These are phyloP conservation scores for Penaeus chinensis DNA, from an alignment of 1,140 invertebrate species.

Conservation along the genomic window DNA sequence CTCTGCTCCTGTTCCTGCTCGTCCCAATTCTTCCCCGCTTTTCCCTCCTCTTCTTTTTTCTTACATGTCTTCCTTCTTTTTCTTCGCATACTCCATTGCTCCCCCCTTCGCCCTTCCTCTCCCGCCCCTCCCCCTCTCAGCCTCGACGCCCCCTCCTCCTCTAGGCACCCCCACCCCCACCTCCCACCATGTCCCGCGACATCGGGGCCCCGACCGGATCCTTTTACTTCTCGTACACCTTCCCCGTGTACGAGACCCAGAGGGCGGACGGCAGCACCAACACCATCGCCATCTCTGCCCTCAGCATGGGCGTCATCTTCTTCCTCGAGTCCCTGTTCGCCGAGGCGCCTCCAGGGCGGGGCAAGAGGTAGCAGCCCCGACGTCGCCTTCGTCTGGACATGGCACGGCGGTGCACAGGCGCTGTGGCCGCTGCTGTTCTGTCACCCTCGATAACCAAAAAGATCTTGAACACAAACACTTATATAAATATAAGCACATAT, in stretches of 20 bases:
- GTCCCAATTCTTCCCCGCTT: not conserved
- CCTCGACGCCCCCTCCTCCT: too few species aligned
- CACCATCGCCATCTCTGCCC: conserved; percentile 31
- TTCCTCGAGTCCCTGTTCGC: conserved; percentile 28
- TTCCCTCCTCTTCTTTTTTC: too few species aligned
- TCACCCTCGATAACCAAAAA: too few species aligned
- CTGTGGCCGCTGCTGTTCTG: too few species aligned
- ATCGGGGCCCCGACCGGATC: conserved; percentile 13
- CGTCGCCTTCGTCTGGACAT: too few species aligned
- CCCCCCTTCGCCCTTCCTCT: not conserved
- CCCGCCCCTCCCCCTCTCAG: too few species aligned
- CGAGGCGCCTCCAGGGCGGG: not conserved
- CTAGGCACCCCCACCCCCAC: not conserved
- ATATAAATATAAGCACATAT: too few species aligned
- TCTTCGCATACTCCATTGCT: not conserved
- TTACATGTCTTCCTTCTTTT: not conserved
- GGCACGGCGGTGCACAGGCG: too few species aligned
- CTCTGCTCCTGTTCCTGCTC: not conserved
- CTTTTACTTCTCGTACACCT: not conserved
- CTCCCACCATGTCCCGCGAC: not conserved
- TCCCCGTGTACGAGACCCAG: conserved; percentile 23
- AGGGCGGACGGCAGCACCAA: not conserved
- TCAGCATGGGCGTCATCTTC: conserved; percentile 27
- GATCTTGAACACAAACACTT: too few species aligned
- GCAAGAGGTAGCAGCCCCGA: not conserved